A percentile compares a stretch with the other conserved stretches of the same genome.
Evolutionary conservation across 2,113 vertebrate species (phyloP).

Genomic region (Hemiprocne comata): DNA sequence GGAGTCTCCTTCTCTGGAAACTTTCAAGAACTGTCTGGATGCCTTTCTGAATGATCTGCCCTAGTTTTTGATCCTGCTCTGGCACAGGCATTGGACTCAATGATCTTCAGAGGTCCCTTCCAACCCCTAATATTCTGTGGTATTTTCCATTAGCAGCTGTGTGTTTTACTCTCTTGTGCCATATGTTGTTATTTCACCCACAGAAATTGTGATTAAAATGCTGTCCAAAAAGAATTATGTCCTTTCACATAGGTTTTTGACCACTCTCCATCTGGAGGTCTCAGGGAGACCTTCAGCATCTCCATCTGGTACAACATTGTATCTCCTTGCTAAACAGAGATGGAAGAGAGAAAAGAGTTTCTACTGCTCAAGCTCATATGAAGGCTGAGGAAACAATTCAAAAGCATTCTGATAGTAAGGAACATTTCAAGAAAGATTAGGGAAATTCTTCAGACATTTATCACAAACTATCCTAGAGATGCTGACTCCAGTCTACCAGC

Average conservation of each 20-base stretch:
- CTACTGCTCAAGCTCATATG: background rate
- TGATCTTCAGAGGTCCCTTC: too few species aligned
- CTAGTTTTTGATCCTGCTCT: too few species aligned
- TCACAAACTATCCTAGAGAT: background rate
- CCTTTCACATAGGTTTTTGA: background rate
- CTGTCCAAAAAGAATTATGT: background rate
- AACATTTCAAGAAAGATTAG: conserved; percentile 5
- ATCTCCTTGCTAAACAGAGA: background rate
- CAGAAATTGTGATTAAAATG: conserved; percentile 7
- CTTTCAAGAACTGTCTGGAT: too few species aligned
- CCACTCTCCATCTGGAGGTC: background rate
- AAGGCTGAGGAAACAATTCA: background rate
- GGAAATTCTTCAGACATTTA: conserved; percentile 29
- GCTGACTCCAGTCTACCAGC: background rate
- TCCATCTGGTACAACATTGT: background rate
- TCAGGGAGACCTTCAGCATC: background rate
- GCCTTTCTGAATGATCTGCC: too few species aligned
- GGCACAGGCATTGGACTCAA: too few species aligned
- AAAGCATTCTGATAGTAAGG: background rate
- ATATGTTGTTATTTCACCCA: background rate
- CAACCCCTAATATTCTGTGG: too few species aligned
- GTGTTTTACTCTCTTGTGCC: background rate
- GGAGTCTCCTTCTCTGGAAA: too few species aligned
- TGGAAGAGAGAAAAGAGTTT: background rate
- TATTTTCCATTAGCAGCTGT: background rate